Percentiles rank a stretch among this genome's conserved stretches.
phyloP scores from a whole-genome alignment of 2,888 invertebrate species.

The Eupithecia subfuscata region DNA sequence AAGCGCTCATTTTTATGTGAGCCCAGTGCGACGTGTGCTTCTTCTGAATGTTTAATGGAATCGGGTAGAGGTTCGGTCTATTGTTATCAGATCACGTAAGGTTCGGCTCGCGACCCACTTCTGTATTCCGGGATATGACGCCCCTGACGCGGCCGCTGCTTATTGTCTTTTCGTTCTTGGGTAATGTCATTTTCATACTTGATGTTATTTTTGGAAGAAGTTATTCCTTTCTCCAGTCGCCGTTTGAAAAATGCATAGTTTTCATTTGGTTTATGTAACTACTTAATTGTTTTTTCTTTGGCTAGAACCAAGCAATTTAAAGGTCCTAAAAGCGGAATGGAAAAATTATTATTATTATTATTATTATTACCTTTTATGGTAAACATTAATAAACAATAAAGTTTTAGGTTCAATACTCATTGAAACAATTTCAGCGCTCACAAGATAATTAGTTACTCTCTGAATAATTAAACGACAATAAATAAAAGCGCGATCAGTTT shows the following conservation, averaged over 20 bases:
- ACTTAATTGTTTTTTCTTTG: background rate
- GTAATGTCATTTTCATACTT: slow-evolving; percentile 19
- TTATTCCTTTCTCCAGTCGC: background rate
- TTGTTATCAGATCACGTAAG: slow-evolving; percentile 61
- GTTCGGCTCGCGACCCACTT: slow-evolving; percentile 66
- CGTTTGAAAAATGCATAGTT: background rate
- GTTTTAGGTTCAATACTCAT: background rate
- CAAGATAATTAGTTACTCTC: slow-evolving; percentile 9
- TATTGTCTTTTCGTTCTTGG: slow-evolving; percentile 51
- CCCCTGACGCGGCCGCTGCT: slow-evolving; percentile 67
- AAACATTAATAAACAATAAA: background rate
- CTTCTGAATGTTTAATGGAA: slow-evolving; percentile 78
- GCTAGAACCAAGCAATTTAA: background rate
- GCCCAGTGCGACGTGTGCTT: slow-evolving; percentile 67
- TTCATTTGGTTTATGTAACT: background rate
- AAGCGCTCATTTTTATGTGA: slow-evolving; percentile 82
- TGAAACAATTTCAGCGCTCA: slow-evolving; percentile 16
- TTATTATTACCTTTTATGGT: background rate
- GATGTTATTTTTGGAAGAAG: slow-evolving; percentile 6
- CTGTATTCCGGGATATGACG: slow-evolving; percentile 74
- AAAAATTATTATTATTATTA: no score
- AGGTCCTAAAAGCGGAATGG: background rate
- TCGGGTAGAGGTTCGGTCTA: slow-evolving; percentile 63
- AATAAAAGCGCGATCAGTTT: slow-evolving; percentile 34
- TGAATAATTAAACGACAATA: slow-evolving; percentile 30